These are phyloP conservation scores for Protobothrops flavoviridis DNA, from an alignment of 2,113 vertebrate genomes.

Conservation along the genomic window DNA sequence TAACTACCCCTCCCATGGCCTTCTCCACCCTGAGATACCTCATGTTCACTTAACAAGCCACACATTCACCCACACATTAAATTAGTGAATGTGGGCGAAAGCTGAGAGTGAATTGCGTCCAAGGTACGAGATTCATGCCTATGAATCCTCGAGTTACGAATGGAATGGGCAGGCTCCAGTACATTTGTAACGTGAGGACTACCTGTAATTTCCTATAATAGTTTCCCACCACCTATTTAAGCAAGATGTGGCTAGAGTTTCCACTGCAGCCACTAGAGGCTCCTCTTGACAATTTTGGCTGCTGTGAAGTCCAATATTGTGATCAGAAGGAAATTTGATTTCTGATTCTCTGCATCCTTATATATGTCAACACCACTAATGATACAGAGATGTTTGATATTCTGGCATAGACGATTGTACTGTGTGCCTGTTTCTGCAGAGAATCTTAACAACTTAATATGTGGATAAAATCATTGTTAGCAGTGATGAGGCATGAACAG, in stretches of 20 bases:
- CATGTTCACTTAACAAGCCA: no score
- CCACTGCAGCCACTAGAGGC: constrained; percentile 5
- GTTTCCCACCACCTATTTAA: constrained; percentile 6
- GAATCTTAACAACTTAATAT: not conserved
- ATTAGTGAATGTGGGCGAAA: no score
- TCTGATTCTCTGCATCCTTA: not conserved
- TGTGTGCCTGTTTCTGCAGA: not conserved
- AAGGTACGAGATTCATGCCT: no score
- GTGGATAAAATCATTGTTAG: not conserved
- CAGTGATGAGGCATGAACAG: not conserved
- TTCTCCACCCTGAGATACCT: no score
- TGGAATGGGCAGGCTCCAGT: no score
- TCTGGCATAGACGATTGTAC: not conserved
- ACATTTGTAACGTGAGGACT: no score
- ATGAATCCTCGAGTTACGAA: no score
- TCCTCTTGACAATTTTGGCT: not conserved
- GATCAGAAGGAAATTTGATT: not conserved
- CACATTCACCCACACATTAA: no score
- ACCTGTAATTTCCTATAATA: not conserved
- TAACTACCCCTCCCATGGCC: no score
- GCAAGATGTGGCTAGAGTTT: constrained; percentile 14
- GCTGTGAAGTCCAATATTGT: not conserved
- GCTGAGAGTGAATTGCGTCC: no score
- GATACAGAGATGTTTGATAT: not conserved
- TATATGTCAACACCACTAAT: not conserved